Conservation (phyloP, 1,140 invertebrate genomes). For the Orchesella cincta region DNA sequence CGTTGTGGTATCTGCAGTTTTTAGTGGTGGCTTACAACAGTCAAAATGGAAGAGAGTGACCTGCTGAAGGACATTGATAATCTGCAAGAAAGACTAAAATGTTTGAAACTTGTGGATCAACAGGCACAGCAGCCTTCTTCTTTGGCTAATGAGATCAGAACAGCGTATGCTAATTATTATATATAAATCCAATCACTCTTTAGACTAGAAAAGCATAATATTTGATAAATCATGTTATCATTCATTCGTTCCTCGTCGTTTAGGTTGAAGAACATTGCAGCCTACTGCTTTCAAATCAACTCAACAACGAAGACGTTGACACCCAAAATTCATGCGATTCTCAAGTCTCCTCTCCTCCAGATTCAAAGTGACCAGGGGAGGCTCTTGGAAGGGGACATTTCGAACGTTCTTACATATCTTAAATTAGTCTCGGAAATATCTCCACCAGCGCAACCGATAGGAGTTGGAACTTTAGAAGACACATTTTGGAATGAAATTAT, state of each 20-base stretch:
- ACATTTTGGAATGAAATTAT: not conserved
- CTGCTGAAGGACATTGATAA: too few relatives aligned
- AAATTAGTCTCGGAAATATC: not conserved
- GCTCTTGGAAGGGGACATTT: not conserved
- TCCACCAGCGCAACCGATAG: not conserved
- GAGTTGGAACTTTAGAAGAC: not conserved
- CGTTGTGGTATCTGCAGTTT: too few relatives aligned
- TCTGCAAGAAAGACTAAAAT: too few relatives aligned
- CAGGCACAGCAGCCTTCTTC: too few relatives aligned
- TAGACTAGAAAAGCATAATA: not conserved
- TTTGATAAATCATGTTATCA: too few relatives aligned
- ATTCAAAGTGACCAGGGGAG: not conserved
- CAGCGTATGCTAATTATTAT: not conserved
- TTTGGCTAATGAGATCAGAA: not conserved
- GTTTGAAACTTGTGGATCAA: too few relatives aligned
- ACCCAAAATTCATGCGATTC: not conserved
- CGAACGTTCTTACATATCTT: not conserved
- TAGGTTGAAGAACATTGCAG: not conserved
- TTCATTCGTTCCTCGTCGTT: not conserved
- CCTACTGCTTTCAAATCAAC: not conserved
- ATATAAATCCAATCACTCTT: not conserved
- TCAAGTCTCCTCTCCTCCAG: not conserved
- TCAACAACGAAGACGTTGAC: not conserved
- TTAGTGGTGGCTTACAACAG: too few relatives aligned
- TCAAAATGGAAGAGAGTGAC: too few relatives aligned